Conservation (phyloP, 2,113 vertebrate genomes). For the Pluvianellus socialis region DNA sequence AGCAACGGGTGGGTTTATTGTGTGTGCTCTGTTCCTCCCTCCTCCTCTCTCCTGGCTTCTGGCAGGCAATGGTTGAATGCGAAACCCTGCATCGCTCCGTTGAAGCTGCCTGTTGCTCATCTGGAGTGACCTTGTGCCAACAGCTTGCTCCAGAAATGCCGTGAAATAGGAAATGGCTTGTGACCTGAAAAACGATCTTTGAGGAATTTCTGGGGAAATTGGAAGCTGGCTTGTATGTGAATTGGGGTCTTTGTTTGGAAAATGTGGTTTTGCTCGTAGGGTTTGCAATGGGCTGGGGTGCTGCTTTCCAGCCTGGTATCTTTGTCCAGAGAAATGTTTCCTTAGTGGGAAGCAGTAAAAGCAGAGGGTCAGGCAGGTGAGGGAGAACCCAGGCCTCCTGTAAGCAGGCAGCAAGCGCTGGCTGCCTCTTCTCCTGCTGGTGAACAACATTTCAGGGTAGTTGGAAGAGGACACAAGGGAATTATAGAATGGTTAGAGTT, state of each 20-base stretch:
- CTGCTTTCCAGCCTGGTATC: neutral
- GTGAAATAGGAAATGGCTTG: neutral
- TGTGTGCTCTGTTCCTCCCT: neutral
- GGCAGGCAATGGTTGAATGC: neutral
- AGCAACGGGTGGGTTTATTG: neutral
- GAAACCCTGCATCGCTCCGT: fast-evolving
- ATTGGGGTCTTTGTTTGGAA: neutral
- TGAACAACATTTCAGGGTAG: neutral
- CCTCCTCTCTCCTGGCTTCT: neutral
- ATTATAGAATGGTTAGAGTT: neutral
- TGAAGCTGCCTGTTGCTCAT: neutral
- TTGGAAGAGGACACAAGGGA: neutral
- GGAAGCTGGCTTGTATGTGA: neutral
- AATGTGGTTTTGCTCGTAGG: neutral
- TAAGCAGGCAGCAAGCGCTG: fast-evolving
- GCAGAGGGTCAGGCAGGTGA: neutral
- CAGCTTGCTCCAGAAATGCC: neutral
- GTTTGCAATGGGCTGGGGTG: neutral
- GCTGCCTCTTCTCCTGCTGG: neutral
- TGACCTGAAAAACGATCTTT: neutral
- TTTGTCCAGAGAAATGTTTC: neutral
- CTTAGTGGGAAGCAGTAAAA: neutral
- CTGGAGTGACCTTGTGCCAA: neutral
- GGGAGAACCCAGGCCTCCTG: too few relatives aligned
- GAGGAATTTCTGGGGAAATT: neutral